These are phyloP conservation scores for Formicarius rufipectus DNA, from an alignment of 2,113 vertebrate species.

Conservation along the genomic window DNA sequence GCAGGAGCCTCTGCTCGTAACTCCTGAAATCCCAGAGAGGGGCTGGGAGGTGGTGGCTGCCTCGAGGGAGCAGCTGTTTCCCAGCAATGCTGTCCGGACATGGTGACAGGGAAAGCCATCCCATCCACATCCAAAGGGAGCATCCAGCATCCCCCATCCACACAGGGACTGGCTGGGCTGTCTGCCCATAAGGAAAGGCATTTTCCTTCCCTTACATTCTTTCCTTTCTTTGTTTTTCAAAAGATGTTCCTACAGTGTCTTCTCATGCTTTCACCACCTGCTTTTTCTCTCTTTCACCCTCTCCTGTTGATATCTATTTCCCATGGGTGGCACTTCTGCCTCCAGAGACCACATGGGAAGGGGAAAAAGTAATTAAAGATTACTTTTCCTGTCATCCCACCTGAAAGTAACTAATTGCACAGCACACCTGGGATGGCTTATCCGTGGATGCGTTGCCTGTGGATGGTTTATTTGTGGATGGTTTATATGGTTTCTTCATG, in stretches of 20 bases:
- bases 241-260: not conserved
- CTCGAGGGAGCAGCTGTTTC: not conserved
- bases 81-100: not conserved
- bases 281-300: not conserved
- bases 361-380: not conserved
- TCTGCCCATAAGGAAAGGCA: not conserved
- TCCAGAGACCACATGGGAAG: not conserved
- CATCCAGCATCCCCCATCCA: not conserved
- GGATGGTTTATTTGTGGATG: not conserved
- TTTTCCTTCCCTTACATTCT: not conserved
- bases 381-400: accelerated
- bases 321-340: accelerated
- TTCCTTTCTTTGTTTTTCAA: not conserved
- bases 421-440: not conserved
- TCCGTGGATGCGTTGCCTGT: accelerated
- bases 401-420: not conserved
- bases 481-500: not conserved
- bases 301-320: not conserved
- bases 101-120: not conserved
- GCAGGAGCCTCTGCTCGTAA: not conserved
- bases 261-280: not conserved
- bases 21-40: not conserved
- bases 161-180: not conserved
- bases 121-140: not conserved
- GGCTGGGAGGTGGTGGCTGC: not conserved